phyloP scores from a whole-genome alignment of 2,113 vertebrate genomes.

The Heptranchias perlo region DNA sequence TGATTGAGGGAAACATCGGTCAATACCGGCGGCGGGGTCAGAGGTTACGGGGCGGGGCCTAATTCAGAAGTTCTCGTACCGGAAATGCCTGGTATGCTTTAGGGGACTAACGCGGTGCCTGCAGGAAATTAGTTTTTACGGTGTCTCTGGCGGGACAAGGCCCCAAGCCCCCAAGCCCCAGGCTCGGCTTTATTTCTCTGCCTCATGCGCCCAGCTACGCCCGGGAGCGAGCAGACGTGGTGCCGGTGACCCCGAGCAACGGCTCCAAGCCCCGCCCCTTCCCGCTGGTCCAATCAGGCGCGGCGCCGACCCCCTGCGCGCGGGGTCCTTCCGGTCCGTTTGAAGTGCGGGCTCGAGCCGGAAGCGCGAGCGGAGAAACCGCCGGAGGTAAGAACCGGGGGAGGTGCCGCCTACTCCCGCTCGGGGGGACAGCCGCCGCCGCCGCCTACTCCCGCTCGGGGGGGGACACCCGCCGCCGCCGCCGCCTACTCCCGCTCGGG shows the following conservation, averaged over 20 bases:
- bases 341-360: background rate
- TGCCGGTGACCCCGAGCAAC: background rate
- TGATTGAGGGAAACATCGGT: no score
- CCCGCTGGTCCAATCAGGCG: background rate
- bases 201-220: background rate
- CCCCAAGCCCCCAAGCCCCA: no score
- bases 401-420: no score
- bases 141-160: no score
- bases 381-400: no score
- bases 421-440: no score
- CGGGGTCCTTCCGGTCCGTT: background rate
- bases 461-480: no score
- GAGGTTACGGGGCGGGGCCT: background rate
- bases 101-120: background rate
- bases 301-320: background rate
- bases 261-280: no score
- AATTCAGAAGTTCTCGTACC: no score
- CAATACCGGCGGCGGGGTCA: background rate
- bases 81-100: background rate
- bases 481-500: no score
- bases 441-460: no score
- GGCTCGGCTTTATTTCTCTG: background rate
- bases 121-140: background rate
- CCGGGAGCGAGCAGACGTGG: background rate
- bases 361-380: no score